Percentiles rank a stretch among this genome's conserved stretches.
Conservation (phyloP, 2,113 vertebrate genomes). For the Eubucco bourcierii region DNA sequence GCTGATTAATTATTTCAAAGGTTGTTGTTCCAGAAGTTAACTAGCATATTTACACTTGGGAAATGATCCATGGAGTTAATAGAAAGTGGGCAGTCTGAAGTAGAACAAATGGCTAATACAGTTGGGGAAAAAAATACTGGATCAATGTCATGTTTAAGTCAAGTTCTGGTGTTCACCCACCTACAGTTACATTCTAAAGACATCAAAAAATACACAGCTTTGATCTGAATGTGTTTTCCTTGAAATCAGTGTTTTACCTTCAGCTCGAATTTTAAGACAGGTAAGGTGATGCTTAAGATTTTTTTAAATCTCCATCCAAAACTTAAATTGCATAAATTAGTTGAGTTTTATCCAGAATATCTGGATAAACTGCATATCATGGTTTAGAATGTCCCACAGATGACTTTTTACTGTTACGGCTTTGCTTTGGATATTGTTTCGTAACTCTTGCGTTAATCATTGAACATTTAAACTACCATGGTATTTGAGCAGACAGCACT, state of each 20-base stretch:
- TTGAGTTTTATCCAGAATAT: neutral
- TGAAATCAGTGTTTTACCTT: neutral
- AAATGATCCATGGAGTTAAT: neutral
- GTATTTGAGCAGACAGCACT: neutral
- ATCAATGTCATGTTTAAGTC: neutral
- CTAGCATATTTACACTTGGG: neutral
- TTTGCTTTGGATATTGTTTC: neutral
- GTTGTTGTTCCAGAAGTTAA: neutral
- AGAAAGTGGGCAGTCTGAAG: neutral
- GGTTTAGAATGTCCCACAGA: neutral
- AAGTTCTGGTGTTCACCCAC: neutral
- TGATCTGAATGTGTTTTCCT: neutral
- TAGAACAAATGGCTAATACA: neutral
- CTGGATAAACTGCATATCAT: neutral
- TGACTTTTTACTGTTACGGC: neutral
- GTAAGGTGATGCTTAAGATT: neutral
- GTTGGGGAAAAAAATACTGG: neutral
- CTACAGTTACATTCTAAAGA: neutral
- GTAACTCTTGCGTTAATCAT: conserved; percentile 21
- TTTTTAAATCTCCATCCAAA: neutral
- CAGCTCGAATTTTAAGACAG: neutral
- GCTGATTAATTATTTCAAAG: neutral
- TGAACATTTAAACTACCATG: neutral
- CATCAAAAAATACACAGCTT: neutral
- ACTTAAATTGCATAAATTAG: neutral